Base-by-base conservation (phyloP, 2,113 vertebrate species). In the Dissostichus mawsoni region DNA sequence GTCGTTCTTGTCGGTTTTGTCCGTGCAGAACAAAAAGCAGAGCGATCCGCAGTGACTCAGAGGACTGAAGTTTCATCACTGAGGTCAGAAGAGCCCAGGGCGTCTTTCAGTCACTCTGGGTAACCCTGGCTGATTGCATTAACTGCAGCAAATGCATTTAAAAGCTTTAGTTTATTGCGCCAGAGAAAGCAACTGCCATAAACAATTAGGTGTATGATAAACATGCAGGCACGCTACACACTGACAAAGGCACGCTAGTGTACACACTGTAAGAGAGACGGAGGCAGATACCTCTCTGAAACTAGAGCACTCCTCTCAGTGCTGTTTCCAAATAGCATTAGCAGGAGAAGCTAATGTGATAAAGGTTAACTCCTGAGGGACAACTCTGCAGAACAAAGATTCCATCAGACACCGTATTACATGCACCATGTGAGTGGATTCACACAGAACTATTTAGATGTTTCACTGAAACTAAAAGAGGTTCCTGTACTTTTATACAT, bases 161-260 rank as follows among this genome's bases (percentile, higher is more conserved):
- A 92, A 90, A 89, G 84, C 76, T 88, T 83, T 65, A 83, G 74
- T 85, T 91, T 89, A 91, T 86, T 80, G 82, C 52, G 63, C 71
- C 84, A 87, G 83, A 88, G 89, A 88, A 84, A 86, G 69, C 74
- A 85, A 74, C 88, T 89, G 87, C 84, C 89, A 90, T 61, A 74
- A 85, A 82, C 90, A 84, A 88, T 94, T 92, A 88, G 57, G 10
- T 18, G 33, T 75, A 86, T 65, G 83, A 84, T 85, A 67, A 87
- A 86, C 86, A 91, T 72, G 75, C 80, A 79, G 48, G 47, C 74
- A 64, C 20, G n/a, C 65, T 6, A 18, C 13, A 69, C n/a, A 59
- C 48, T 44, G 16, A 58, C 29, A 36, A 11, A 52, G 13, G n/a
- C 16, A 69, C n/a, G 14, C 29, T 11, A 18, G 25, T 64, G 41